A percentile compares a stretch with the other conserved stretches of the same genome.
phyloP scores from a whole-genome alignment of 2,888 invertebrate species.

The Teleogryllus oceanicus region DNA sequence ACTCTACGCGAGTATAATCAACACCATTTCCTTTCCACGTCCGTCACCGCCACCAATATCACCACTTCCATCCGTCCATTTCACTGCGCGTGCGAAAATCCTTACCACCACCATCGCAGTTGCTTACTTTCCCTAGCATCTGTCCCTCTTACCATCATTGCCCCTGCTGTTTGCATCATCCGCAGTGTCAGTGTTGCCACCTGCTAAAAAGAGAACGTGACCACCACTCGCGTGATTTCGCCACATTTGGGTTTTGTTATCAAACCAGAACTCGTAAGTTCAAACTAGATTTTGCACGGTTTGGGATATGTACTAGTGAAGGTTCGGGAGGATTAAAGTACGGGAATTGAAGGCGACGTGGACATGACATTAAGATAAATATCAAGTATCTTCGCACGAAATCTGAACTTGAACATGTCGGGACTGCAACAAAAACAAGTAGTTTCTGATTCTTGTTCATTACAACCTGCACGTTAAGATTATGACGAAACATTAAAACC shows the following conservation, averaged over 20 bases:
- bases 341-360: background rate
- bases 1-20: background rate
- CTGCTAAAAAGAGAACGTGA: too few species aligned
- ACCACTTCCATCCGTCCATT: background rate
- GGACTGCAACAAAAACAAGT: too few species aligned
- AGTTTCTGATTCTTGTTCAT: too few species aligned
- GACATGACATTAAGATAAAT: background rate
- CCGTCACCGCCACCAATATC: background rate
- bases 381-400: background rate
- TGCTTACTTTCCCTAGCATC: background rate
- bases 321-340: background rate
- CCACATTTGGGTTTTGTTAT: too few species aligned
- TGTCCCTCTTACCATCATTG: background rate
- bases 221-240: too few species aligned
- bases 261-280: too few species aligned
- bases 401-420: background rate
- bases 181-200: too few species aligned
- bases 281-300: too few species aligned
- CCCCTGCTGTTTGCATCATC: too few species aligned
- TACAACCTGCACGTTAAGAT: too few species aligned
- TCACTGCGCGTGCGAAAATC: background rate
- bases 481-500: too few species aligned
- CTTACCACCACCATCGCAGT: background rate
- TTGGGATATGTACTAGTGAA: too few species aligned
- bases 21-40: background rate